Evolutionary conservation across 2,797 vertebrate species (phyloP), one percentile per base, ranked within the genome.

Genomic region (Betta splendens): DNA sequence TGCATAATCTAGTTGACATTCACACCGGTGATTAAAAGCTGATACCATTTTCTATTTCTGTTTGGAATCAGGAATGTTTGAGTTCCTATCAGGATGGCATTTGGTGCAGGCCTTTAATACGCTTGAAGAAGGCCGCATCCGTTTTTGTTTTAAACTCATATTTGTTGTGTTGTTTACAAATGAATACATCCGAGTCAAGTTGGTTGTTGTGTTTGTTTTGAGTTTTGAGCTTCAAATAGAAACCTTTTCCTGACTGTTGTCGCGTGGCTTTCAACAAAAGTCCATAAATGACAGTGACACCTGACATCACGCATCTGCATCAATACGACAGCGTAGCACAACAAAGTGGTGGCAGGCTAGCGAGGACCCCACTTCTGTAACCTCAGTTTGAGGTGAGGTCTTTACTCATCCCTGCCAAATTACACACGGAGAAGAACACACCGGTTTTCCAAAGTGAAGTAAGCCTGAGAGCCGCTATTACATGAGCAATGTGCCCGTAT

Each of bases 1-100:
- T 81, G 56, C 63, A 69, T 85, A 81, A 89, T 89, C 85, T 87
- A 77, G 81, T 80, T 91, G 88, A 90, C 88, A 91, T 90, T 91
- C 79, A 83, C 72, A 58, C 54, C 9, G 60, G 22, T 64, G 80
- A 87, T 84, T 72, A 77, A 73, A 70, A 57, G 71, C 64, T 52
- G 82, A 87, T 86, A 85, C 76, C 77, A 67, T 83, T 86, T 84
- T 71, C 75, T 81, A 39, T 73, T 65, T 67, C 52, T 63, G 72
- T 72, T 80, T 55, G 62, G 46, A 58, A 72, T 73, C 69, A 60
- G 50, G 72, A 76, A 68, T 16, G 18, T 66, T 81, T 64, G 53
- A 56, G 74, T 64, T 84, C 65, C 53, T 86, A 89, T 89, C 87
- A 79, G 75, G 73, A 69, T 90, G 88, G 70, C 85, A 90, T 90